phyloP scores from a whole-genome alignment of 2,797 vertebrate genomes.

The Eleutherodactylus coqui region DNA sequence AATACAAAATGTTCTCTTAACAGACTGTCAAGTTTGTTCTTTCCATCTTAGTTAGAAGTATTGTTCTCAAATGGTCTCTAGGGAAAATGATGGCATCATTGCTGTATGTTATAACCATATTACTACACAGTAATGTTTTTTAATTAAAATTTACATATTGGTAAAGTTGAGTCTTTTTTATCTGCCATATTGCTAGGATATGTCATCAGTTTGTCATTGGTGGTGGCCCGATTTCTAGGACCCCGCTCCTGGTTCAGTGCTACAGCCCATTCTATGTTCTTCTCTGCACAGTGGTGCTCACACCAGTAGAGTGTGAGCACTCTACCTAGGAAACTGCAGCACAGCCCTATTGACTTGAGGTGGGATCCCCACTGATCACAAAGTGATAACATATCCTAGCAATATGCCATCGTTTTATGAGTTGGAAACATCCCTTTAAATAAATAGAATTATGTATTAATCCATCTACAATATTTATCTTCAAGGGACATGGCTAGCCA shows the following conservation, averaged over 20 bases:
- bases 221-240: not conserved
- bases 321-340: no score
- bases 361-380: no score
- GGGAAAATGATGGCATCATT: not conserved
- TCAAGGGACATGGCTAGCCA: no score
- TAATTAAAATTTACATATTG: not conserved
- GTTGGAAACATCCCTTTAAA: no score
- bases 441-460: no score
- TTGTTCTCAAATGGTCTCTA: not conserved
- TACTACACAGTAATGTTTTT: not conserved
- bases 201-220: not conserved
- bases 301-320: not conserved
- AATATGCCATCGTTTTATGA: no score
- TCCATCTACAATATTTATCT: no score
- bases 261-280: no score
- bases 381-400: no score
- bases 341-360: no score
- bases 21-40: not conserved
- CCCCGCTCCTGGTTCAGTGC: no score
- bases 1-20: conserved; percentile 36
- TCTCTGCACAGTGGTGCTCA: not conserved
- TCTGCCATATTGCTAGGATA: not conserved
- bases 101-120: not conserved
- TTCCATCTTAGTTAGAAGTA: not conserved
- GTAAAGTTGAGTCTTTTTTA: not conserved